Evolutionary conservation across 2,888 invertebrate genomes (phyloP), one percentile per base, ranked within the genome.

Genomic region (Drosophila mimetica): DNA sequence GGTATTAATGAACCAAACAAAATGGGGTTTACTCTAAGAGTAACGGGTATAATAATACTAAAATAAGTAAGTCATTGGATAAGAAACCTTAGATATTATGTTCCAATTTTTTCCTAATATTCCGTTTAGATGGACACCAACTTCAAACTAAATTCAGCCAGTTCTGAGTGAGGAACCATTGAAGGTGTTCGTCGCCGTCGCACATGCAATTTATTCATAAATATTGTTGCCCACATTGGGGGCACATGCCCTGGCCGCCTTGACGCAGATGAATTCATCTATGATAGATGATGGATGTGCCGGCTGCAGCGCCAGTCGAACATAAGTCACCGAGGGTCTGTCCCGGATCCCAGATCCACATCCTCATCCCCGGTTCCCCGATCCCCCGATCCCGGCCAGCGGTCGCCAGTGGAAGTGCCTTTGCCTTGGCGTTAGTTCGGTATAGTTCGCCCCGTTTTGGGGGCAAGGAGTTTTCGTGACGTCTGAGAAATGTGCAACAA

Each of bases 151-250:
- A 5, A 16, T 20, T 28, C 20, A 30, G 36, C 30, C 57, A 18
- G 4, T 18, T 37, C 2, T 25, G 11, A 1, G 7, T 9, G 22
- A 32, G 16, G 20, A 51, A 20, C 30, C 36, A 32, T 14, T 37
- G 16, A 51, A 25, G 50, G 59, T 25, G 51, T 37, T 30, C 41
- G 36, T 7, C 60, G 9, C 16, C 47, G 41, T 41, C 86, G 74
- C 79, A 82, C 79, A 76, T 86, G 89, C 90, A 88, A 88, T 90
- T 88, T 89, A 90, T 90, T 86, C 88, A 90, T 88, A 90, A 88
- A 86, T 89, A 83, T 85, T 88, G 79, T 81, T 73, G 85, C 74
- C 70, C 88, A 78, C 81, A 83, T 82, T 83, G 81, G 78, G 79
- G 76, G 78, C 79, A 76, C 76, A 79, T 78, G 85, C 61, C 71